phyloP scores from a whole-genome alignment of 2,888 invertebrate genomes.

The Mystacides longicornis region DNA sequence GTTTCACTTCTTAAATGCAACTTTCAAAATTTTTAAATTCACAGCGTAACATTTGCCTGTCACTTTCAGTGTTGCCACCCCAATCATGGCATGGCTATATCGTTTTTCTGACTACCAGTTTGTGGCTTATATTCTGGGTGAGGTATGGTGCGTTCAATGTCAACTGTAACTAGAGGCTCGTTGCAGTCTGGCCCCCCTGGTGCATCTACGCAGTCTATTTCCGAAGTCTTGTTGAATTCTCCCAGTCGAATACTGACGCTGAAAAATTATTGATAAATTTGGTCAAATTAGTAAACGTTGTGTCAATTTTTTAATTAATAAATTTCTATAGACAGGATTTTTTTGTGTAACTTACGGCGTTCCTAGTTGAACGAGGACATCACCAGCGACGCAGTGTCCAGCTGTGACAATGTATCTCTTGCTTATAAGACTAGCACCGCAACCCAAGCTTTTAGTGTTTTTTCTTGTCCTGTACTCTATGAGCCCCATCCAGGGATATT shows the following conservation, averaged over 20 bases:
- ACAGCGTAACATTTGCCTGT: too few species aligned
- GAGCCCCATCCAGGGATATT: conserved; percentile 50
- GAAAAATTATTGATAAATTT: conserved; percentile 1
- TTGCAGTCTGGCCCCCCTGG: conserved; percentile 38
- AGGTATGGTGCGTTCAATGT: conserved; percentile 36
- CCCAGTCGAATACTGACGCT: conserved; percentile 36
- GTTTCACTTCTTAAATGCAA: too few species aligned
- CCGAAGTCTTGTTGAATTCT: conserved; percentile 39
- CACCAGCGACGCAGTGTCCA: conserved; percentile 46
- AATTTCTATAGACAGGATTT: too few species aligned
- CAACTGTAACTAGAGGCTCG: conserved; percentile 35
- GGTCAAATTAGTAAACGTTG: not conserved
- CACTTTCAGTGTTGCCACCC: too few species aligned
- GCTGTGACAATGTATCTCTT: conserved; percentile 48
- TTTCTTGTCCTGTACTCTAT: conserved; percentile 36
- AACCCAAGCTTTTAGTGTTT: conserved; percentile 33
- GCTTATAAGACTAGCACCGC: conserved; percentile 49
- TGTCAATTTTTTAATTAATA: too few species aligned
- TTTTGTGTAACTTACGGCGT: conserved; percentile 38
- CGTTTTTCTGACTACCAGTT: conserved; percentile 30
- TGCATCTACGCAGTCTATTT: conserved; percentile 36
- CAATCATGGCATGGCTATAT: too few species aligned
- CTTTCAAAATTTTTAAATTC: too few species aligned
- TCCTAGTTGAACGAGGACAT: conserved; percentile 32
- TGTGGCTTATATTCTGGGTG: conserved; percentile 39